A percentile compares a stretch with the other conserved stretches of the same genome.
Conservation (phyloP, 1,140 invertebrate genomes). For the Euborellia annulipes region DNA sequence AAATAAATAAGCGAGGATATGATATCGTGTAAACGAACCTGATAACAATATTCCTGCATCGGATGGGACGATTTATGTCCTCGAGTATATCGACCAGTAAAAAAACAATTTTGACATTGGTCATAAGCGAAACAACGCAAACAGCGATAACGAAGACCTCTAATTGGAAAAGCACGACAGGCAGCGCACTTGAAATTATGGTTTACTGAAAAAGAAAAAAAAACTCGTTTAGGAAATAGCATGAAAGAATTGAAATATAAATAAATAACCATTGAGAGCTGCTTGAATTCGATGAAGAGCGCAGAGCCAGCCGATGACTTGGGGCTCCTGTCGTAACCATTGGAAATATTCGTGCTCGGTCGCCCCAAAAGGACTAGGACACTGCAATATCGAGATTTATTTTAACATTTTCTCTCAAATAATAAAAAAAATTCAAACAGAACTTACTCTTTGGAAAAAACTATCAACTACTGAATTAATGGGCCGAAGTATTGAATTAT, state of each 20-base stretch:
- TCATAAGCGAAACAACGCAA: conserved; percentile 59
- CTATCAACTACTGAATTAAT: conserved; percentile 32
- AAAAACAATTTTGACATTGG: conserved; percentile 67
- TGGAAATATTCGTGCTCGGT: conserved; percentile 35
- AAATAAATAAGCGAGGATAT: too few relatives aligned
- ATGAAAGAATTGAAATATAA: background rate
- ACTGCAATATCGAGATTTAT: conserved; percentile 21
- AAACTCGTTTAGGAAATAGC: conserved; percentile 10
- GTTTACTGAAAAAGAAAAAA: conserved; percentile 27
- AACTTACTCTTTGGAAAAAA: conserved; percentile 41
- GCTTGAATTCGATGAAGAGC: conserved; percentile 38
- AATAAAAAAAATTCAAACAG: background rate
- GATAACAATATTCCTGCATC: conserved; percentile 60
- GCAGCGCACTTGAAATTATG: conserved; percentile 39
- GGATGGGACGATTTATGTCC: conserved; percentile 62
- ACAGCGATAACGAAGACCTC: conserved; percentile 50
- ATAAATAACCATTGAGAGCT: conserved; percentile 16
- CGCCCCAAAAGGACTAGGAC: conserved; percentile 32
- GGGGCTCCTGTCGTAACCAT: conserved; percentile 42
- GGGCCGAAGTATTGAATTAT: too few relatives aligned
- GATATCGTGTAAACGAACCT: too few relatives aligned
- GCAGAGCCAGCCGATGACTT: conserved; percentile 39
- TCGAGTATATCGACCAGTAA: conserved; percentile 48
- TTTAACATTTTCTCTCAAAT: conserved; percentile 2
- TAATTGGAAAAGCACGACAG: conserved; percentile 35